phyloP scores from a whole-genome alignment of 2,888 invertebrate species.

The Leptinotarsa peninsularis region DNA sequence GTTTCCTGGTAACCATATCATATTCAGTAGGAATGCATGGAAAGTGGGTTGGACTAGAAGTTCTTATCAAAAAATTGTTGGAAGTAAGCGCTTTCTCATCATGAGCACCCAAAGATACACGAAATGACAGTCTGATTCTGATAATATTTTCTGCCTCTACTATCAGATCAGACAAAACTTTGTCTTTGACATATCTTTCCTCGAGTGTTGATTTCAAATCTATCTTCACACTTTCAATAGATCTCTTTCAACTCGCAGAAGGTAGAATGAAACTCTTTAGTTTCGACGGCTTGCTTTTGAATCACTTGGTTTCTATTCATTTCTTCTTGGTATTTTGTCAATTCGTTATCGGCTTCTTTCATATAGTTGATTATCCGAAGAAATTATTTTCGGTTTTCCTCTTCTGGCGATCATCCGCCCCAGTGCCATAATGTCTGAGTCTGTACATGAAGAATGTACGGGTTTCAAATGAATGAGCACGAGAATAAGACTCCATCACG shows the following conservation, averaged over 20 bases:
- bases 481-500: background rate
- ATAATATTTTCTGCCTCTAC: constrained; percentile 4
- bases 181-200: background rate
- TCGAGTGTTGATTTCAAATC: constrained; percentile 11
- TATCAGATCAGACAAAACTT: background rate
- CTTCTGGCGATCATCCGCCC: background rate
- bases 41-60: background rate
- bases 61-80: background rate
- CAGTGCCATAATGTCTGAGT: background rate
- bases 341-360: background rate
- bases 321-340: background rate
- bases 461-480: background rate
- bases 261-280: background rate
- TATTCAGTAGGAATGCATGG: too few relatives aligned
- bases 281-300: background rate
- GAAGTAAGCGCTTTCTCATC: background rate
- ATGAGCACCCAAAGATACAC: background rate
- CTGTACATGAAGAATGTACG: background rate
- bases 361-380: background rate
- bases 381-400: background rate
- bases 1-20: background rate
- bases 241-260: background rate
- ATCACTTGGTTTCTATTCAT: background rate
- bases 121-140: background rate
- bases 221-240: background rate